Evolutionary conservation across 2,888 invertebrate genomes (phyloP).

Genomic region (Matsumyia berberina): DNA sequence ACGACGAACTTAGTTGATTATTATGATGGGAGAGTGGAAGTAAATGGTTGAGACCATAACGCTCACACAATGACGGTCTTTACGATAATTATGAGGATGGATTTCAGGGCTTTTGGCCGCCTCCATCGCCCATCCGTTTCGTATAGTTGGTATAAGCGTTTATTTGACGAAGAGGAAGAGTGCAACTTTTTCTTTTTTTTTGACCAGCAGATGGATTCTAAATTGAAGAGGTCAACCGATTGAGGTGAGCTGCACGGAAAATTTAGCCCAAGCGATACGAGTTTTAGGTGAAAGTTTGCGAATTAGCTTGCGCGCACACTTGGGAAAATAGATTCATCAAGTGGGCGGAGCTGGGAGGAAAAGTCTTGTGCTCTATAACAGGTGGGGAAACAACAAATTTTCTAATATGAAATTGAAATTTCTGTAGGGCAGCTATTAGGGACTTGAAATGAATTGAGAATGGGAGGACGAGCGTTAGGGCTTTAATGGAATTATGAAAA

Average conservation of each 20-base stretch:
- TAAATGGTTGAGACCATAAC: conserved; percentile 64
- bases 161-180: conserved; percentile 22
- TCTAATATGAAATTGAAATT: conserved; percentile 58
- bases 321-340: conserved; percentile 66
- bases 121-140: conserved; percentile 14
- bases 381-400: not conserved
- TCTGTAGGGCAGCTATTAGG: conserved; percentile 18
- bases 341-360: conserved; percentile 47
- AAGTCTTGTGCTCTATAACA: conserved; percentile 19
- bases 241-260: conserved; percentile 56
- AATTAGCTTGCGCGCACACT: conserved; percentile 49
- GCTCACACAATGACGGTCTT: conserved; percentile 71
- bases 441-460: not conserved
- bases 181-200: conserved; percentile 19
- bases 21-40: conserved; percentile 61
- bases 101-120: conserved; percentile 63
- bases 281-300: conserved; percentile 68
- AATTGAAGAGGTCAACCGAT: conserved; percentile 63
- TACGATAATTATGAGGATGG: conserved; percentile 68
- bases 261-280: conserved; percentile 37
- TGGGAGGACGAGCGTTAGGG: not conserved
- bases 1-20: conserved; percentile 59
- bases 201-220: conserved; percentile 38
- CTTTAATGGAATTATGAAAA: conserved; percentile 32
- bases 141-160: conserved; percentile 7